Evolutionary conservation across 2,113 vertebrate genomes (phyloP).

Genomic region (Mustela lutreola): DNA sequence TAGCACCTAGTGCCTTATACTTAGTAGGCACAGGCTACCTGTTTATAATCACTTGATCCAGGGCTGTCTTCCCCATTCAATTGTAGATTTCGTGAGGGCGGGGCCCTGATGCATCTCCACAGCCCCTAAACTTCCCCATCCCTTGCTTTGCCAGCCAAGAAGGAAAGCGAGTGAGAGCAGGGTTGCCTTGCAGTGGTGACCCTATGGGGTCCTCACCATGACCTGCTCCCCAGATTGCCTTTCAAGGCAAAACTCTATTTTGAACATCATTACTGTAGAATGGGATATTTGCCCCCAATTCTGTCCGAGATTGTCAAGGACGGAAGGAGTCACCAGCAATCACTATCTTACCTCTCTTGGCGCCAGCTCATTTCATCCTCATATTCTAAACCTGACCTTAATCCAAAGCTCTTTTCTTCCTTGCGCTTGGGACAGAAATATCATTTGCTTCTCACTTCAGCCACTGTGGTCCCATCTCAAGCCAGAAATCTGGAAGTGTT

Average conservation of each 20-base stretch:
- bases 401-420: background rate
- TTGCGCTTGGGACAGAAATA: background rate
- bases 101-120: background rate
- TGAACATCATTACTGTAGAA: background rate
- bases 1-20: background rate
- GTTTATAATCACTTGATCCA: background rate
- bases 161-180: background rate
- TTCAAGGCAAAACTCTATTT: background rate
- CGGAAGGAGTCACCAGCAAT: too few relatives aligned
- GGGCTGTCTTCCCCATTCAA: background rate
- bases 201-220: background rate
- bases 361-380: background rate
- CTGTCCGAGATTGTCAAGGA: background rate
- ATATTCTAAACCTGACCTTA: background rate
- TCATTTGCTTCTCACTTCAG: background rate
- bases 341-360: accelerated
- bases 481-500: background rate
- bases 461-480: background rate
- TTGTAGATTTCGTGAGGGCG: background rate
- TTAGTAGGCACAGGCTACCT: background rate
- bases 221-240: too few relatives aligned
- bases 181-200: background rate
- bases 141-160: background rate
- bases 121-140: background rate
- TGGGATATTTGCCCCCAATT: background rate